Evolutionary conservation across 1,140 invertebrate genomes (phyloP).

Genomic region (Sitodiplosis mosellana): DNA sequence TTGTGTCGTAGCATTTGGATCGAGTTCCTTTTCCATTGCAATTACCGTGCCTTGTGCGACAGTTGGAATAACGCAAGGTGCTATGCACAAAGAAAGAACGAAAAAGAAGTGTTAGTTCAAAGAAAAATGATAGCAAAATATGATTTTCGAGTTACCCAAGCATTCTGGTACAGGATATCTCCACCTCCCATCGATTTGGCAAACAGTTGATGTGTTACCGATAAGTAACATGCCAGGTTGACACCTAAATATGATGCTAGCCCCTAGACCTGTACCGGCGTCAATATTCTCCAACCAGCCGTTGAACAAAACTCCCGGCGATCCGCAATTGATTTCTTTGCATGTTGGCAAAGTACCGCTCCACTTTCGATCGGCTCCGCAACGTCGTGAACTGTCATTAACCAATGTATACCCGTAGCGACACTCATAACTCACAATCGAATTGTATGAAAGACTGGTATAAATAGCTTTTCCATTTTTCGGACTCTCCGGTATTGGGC

Average conservation of each 20-base stretch:
- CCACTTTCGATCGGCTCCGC: conserved; percentile 83
- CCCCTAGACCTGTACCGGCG: conserved; percentile 69
- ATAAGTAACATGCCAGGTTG: conserved; percentile 82
- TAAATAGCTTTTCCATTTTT: conserved; percentile 80
- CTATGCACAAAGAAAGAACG: conserved; percentile 19
- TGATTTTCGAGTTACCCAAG: conserved; percentile 26
- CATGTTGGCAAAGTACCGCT: conserved; percentile 68
- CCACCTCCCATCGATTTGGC: conserved; percentile 84
- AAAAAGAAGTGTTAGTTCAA: background rate
- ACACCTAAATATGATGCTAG: conserved; percentile 85
- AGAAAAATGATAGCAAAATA: background rate
- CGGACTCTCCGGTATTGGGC: conserved; percentile 68
- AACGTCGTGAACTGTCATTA: conserved; percentile 69
- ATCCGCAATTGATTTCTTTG: conserved; percentile 91
- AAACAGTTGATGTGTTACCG: conserved; percentile 75
- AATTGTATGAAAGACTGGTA: conserved; percentile 85
- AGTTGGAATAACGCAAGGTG: conserved; percentile 78
- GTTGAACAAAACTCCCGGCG: conserved; percentile 76
- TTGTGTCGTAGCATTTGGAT: conserved; percentile 24
- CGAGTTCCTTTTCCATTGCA: conserved; percentile 20
- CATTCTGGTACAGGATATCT: conserved; percentile 79
- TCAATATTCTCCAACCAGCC: conserved; percentile 91
- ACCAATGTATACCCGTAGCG: conserved; percentile 79
- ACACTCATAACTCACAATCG: conserved; percentile 83
- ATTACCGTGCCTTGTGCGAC: conserved; percentile 66